phyloP scores from a whole-genome alignment of 2,797 vertebrate species.

The Syngnathus rostellatus region DNA sequence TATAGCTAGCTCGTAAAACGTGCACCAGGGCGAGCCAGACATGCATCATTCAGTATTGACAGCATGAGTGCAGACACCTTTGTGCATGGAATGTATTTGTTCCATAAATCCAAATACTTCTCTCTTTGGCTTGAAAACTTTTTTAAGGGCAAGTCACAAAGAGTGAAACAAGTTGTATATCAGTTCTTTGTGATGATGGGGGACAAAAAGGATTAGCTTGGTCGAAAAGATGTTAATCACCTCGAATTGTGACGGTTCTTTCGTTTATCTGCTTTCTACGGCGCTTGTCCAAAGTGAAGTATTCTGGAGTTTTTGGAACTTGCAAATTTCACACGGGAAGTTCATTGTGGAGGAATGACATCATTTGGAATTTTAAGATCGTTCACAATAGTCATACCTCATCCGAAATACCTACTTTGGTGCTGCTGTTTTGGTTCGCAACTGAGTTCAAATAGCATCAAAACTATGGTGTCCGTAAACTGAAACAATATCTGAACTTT shows the following conservation, averaged over 20 bases:
- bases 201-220: neutral
- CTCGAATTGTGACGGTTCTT: neutral
- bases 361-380: no score
- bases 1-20: conserved; percentile 23
- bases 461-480: neutral
- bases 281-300: neutral
- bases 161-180: neutral
- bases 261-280: neutral
- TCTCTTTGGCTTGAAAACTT: neutral
- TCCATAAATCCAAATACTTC: neutral
- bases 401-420: neutral
- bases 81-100: neutral
- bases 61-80: neutral
- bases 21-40: conserved; percentile 12
- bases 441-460: neutral
- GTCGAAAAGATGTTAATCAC: neutral
- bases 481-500: neutral
- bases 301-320: no score
- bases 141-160: neutral
- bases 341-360: no score
- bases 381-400: no score
- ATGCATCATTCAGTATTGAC: conserved; percentile 15
- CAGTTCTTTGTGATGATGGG: neutral
- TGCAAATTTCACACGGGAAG: no score
- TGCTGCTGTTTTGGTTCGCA: neutral